Base-by-base conservation (phyloP, 2,797 vertebrate genomes). In the Brotula barbata region DNA sequence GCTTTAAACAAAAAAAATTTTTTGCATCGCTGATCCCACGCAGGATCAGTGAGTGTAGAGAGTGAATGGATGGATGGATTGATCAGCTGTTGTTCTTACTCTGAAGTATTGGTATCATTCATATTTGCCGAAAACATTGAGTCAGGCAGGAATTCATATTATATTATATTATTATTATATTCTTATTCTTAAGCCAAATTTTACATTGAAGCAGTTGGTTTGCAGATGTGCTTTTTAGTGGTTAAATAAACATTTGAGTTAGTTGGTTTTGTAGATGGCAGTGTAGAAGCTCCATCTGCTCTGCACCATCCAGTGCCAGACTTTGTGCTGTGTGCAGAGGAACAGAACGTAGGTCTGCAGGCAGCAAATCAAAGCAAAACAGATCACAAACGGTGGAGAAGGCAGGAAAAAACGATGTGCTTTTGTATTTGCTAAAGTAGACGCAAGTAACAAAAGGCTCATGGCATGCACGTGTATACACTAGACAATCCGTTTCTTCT, bases 1-100 rank as follows among this genome's bases (percentile, higher is more conserved):
- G 58, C 37, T n/a, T 28, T 28, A 58, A 78, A 34, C 48, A 36
- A 43, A 58, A 46, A 61, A 42, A 39, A 52, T 71, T 46, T n/a
- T n/a, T n/a, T n/a, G n/a, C n/a, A n/a, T n/a, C n/a, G n/a, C n/a
- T n/a, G 25, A 4, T 8, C 25, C 8, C 25, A 28, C 25, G 8
- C 25, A 28, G 25, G 4, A 28, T 28, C 25, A 28, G 25, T 8
- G 8, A 8, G 4, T 28, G 8, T 28, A 28, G 4, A 8, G 25
- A 8, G 4, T 8, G 25, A 8, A 4, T 28, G 25, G 25, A 28
- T 28, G 25, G 25, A 28, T 28, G 25, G 25, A 28, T 28, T 4
- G 25, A 28, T 28, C 25, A 28, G 25, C 4, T 8, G 4, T 28
- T 28, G 25, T 28, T n/a, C n/a, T n/a, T n/a, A n/a, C n/a, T n/a